phyloP scores from a whole-genome alignment of 2,888 invertebrate species.

The Patella pellucida region DNA sequence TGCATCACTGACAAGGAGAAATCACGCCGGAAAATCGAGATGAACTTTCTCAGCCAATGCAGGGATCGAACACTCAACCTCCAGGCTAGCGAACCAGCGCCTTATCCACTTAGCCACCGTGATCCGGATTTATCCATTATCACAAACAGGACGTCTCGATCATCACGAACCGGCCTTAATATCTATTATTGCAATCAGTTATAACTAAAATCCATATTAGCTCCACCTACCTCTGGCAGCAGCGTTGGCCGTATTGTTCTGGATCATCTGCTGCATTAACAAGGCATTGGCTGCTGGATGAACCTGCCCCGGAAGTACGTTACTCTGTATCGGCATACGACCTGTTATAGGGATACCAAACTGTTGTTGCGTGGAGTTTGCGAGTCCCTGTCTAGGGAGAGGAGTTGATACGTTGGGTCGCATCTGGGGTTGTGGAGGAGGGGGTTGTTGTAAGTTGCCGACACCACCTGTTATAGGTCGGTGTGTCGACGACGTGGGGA shows the following conservation, averaged over 20 bases:
- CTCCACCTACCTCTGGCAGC: constrained; percentile 38
- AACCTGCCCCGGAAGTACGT: constrained; percentile 35
- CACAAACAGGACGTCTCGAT: too few species aligned
- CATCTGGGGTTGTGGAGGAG: constrained; percentile 43
- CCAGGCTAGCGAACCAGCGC: too few species aligned
- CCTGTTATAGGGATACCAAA: constrained; percentile 55
- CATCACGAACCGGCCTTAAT: too few species aligned
- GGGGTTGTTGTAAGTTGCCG: constrained; percentile 43
- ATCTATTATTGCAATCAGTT: too few species aligned
- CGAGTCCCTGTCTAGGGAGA: constrained; percentile 29
- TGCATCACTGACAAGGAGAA: too few species aligned
- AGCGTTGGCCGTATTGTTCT: constrained; percentile 39
- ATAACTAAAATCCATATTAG: not conserved
- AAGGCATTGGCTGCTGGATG: constrained; percentile 39
- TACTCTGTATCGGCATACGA: constrained; percentile 50
- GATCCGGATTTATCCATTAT: too few species aligned
- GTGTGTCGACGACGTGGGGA: constrained; percentile 1
- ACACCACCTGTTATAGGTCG: constrained; percentile 23
- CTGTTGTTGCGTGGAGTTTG: constrained; percentile 41
- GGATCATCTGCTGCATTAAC: constrained; percentile 56
- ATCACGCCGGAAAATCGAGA: too few species aligned
- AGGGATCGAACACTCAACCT: too few species aligned
- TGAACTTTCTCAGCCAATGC: too few species aligned
- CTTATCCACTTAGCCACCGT: too few species aligned
- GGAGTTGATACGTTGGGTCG: constrained; percentile 25